Evolutionary conservation across 2,888 invertebrate species (phyloP), one percentile per base, ranked within the genome.

Genomic region (Cerastoderma edule): DNA sequence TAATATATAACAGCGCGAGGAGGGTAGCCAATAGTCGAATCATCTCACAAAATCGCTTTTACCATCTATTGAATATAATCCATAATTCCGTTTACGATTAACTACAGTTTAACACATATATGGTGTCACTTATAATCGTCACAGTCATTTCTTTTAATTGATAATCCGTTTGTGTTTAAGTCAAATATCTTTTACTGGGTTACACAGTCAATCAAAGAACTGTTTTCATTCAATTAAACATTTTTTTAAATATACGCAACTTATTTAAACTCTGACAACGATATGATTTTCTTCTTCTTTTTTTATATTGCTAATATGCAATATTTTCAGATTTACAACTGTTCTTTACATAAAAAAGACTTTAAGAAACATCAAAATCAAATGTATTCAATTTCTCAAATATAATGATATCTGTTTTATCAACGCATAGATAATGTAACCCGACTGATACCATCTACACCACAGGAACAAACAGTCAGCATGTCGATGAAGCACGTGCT

Each of bases 11-110:
- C 16, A 60, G 19, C 39, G 39, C 39, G 4, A 60, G n/a, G 22
- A 60, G 8, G 16, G 60, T 60, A 32, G 19, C 13, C 22, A 60
- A 60, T 39, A 60, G 2, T 33, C 60, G 60, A 33, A 60, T 33
- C 60, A 60, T 60, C 39, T 60, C 39, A 60, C 27, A 60, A 60
- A 39, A 16, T 22, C 8, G 39, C n/a, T 3, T 4, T 53, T 24
- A 53, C 27, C 27, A 27, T 3, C 53, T 27, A 53, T 4, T 53
- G 10, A 3, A n/a, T 28, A 13, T 30, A 27, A 30, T 56, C 56
- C 56, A 13, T 28, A 56, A 56, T 60, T 39, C 60, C 35, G 35
- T 35, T 60, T 60, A 60, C 39, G 27, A 39, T 60, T 24, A 60
- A 39, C 19, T 56, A 32, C 56, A 56, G n/a, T 32, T n/a, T 56